Percentiles rank a stretch among this genome's conserved stretches.
Conservation (phyloP, 2,888 invertebrate genomes). For the Drosophila vallismaia region DNA sequence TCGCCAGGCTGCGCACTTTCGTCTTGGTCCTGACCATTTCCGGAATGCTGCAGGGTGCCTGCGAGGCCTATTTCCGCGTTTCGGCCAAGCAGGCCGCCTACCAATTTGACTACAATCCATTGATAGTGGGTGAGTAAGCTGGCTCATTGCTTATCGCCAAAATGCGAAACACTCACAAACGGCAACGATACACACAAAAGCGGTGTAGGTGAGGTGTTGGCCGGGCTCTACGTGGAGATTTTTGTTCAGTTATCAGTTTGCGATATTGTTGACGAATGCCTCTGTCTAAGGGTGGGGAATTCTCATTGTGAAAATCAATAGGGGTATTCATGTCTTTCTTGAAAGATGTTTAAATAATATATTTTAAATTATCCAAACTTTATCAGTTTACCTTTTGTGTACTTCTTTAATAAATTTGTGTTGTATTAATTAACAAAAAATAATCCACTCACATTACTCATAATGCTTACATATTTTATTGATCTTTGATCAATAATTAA, state of each 20-base stretch:
- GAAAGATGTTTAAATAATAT: too few species aligned
- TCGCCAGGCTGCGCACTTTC: conserved; percentile 84
- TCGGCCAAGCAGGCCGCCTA: conserved; percentile 85
- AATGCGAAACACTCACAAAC: conserved; percentile 7
- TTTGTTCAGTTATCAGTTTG: conserved; percentile 56
- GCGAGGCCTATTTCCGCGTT: conserved; percentile 84
- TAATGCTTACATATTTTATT: too few species aligned
- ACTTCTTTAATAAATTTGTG: too few species aligned
- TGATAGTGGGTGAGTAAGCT: conserved; percentile 84
- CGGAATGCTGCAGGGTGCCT: conserved; percentile 84
- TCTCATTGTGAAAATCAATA: conserved; percentile 1
- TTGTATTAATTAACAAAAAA: too few species aligned
- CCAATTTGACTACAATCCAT: conserved; percentile 83
- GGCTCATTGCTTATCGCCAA: conserved; percentile 43
- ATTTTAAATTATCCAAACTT: too few species aligned
- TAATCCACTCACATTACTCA: too few species aligned
- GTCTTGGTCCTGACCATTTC: conserved; percentile 82
- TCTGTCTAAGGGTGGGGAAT: conserved; percentile 9
- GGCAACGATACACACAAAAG: background rate
- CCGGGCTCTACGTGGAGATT: conserved; percentile 46
- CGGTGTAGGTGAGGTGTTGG: conserved; percentile 51
- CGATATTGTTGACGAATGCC: conserved; percentile 72
- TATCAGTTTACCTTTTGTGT: too few species aligned
- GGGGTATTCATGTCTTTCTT: background rate
- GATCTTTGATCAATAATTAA: too few species aligned